Evolutionary conservation across 2,113 vertebrate species (phyloP).

Genomic region (Cryptomyrus ogoouensis): DNA sequence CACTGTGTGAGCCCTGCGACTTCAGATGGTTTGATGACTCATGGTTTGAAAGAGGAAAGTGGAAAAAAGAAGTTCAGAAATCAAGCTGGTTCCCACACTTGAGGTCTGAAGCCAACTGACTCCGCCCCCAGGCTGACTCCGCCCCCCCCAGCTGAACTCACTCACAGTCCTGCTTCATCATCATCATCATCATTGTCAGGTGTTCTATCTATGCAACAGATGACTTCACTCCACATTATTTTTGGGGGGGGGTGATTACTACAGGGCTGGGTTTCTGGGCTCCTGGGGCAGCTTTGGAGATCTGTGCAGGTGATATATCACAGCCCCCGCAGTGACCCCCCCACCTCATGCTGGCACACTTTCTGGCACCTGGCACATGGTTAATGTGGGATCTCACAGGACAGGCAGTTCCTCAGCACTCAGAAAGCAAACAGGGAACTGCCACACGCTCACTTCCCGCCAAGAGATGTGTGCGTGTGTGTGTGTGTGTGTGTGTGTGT

Average conservation of each 20-base stretch:
- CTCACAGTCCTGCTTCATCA: background rate
- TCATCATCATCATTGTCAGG: background rate
- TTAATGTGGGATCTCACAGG: background rate
- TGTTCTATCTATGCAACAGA: background rate
- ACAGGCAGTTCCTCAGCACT: background rate
- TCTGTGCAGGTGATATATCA: background rate
- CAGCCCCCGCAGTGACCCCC: background rate
- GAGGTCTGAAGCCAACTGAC: background rate
- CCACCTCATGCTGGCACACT: background rate
- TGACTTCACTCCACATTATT: background rate
- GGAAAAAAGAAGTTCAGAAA: slow-evolving; percentile 14
- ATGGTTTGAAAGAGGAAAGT: slow-evolving; percentile 8
- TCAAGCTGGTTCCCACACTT: background rate
- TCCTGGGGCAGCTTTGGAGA: background rate
- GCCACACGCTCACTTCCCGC: background rate
- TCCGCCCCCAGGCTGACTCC: background rate
- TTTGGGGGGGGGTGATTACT: background rate
- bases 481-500: background rate
- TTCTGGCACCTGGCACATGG: background rate
- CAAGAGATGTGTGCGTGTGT: background rate
- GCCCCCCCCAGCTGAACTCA: background rate
- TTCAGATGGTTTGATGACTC: background rate
- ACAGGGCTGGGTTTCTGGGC: background rate
- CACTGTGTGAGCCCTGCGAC: background rate
- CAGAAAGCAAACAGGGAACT: background rate